A percentile compares a stretch with the other conserved stretches of the same genome.
phyloP scores from a whole-genome alignment of 2,113 vertebrate species.

The Fukomys damarensis region DNA sequence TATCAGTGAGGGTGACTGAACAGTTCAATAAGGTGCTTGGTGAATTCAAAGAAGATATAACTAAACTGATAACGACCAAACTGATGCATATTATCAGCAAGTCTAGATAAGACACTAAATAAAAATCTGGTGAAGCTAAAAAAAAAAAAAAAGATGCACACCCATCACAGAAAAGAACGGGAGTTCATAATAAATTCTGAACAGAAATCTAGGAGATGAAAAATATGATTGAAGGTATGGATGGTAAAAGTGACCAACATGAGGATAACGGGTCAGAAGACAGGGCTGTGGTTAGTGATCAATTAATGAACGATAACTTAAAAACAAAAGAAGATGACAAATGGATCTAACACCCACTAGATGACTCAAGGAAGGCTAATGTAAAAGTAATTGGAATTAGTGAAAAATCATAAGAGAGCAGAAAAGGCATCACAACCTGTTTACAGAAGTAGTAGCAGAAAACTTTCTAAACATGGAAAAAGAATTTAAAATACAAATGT shows the following conservation, averaged over 20 bases:
- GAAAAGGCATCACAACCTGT: background rate
- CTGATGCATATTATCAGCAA: background rate
- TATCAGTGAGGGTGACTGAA: background rate
- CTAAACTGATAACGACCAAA: background rate
- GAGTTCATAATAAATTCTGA: background rate
- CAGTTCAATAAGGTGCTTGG: background rate
- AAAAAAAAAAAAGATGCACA: background rate
- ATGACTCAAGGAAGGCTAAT: too few species aligned
- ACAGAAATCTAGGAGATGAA: background rate
- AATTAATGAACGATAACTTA: background rate
- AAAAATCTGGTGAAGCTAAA: background rate
- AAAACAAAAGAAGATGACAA: background rate
- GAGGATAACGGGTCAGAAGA: background rate
- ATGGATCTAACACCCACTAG: background rate
- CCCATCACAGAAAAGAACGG: background rate
- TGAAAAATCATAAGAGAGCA: background rate
- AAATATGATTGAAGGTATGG: background rate
- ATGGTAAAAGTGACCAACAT: background rate
- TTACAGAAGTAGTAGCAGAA: background rate
- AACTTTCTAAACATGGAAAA: background rate
- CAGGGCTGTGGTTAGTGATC: background rate
- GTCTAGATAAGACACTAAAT: background rate
- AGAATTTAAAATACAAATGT: background rate
- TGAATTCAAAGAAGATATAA: background rate
- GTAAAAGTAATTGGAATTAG: too few species aligned